These are phyloP conservation scores for Terrapene triunguis DNA, from an alignment of 2,113 vertebrate genomes.

Conservation along the genomic window DNA sequence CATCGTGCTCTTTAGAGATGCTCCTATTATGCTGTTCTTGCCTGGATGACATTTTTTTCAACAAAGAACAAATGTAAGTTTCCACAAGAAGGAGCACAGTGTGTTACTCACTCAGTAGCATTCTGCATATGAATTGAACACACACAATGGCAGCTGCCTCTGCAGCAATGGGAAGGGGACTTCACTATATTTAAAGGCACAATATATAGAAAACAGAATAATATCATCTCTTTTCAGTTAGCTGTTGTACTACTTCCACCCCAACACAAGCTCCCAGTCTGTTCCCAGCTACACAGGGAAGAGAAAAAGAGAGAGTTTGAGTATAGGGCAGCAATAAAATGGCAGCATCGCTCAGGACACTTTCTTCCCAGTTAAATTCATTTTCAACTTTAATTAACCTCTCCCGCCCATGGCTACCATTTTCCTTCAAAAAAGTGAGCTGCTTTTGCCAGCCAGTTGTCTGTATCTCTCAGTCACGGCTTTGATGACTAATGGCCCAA, in stretches of 20 bases:
- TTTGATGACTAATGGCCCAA: constrained; percentile 47
- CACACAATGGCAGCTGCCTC: not conserved
- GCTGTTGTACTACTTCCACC: not conserved
- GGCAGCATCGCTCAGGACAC: not conserved
- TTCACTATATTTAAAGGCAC: not conserved
- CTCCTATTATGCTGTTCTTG: not conserved
- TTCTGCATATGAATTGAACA: not conserved
- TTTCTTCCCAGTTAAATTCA: constrained; percentile 56
- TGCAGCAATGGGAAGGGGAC: not conserved
- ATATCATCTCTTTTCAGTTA: not conserved
- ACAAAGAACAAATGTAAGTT: not conserved
- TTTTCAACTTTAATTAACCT: constrained; percentile 55
- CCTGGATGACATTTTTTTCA: not conserved
- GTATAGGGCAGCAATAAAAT: constrained; percentile 11
- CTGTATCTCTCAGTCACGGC: constrained; percentile 47
- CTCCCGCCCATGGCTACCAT: constrained; percentile 45
- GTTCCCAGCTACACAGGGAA: not conserved
- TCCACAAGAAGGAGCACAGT: not conserved
- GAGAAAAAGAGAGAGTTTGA: not conserved
- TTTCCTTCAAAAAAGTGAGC: constrained; percentile 58
- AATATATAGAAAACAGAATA: not conserved
- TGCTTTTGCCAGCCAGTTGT: constrained; percentile 59
- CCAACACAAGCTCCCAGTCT: accelerated
- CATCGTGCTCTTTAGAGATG: not conserved
- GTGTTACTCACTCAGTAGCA: accelerated